Percentiles rank a stretch among this genome's conserved stretches.
Evolutionary conservation across 2,797 vertebrate species (phyloP).

Genomic region (Aldrovandia affinis): DNA sequence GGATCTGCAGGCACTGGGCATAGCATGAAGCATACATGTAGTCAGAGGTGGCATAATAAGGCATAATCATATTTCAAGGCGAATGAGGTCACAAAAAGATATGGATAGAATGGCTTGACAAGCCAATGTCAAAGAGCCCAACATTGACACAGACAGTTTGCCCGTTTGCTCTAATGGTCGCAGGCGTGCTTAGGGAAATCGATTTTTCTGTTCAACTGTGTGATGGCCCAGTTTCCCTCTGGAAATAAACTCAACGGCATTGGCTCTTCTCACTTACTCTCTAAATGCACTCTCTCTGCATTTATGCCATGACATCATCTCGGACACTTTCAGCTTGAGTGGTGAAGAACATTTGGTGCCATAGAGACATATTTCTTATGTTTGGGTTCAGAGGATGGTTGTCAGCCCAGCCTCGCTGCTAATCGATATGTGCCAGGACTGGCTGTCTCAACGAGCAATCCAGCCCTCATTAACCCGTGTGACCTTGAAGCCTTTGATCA

Average conservation of each 20-base stretch:
- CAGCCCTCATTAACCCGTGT: conserved; percentile 63
- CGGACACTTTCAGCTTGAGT: not conserved
- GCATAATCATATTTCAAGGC: not conserved
- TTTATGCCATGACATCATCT: not conserved
- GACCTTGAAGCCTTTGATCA: conserved; percentile 67
- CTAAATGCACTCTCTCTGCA: no score
- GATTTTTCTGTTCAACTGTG: not conserved
- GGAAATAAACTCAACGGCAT: not conserved
- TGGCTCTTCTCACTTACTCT: not conserved
- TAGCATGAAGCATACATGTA: not conserved
- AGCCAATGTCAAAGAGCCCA: not conserved
- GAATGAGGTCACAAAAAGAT: not conserved
- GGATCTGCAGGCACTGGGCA: not conserved
- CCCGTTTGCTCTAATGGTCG: not conserved
- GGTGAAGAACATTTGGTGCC: not conserved
- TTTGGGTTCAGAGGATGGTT: conserved; percentile 59
- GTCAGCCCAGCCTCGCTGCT: conserved; percentile 52
- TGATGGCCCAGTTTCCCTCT: not conserved
- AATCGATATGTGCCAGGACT: conserved; percentile 65
- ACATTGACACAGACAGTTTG: not conserved
- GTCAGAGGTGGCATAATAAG: no score
- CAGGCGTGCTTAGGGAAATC: not conserved
- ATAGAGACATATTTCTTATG: not conserved
- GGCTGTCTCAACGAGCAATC: conserved; percentile 36
- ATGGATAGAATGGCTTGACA: not conserved